Evolutionary conservation across 1,140 invertebrate genomes (phyloP), one percentile per base, ranked within the genome.

Genomic region (Hetaerina americana): DNA sequence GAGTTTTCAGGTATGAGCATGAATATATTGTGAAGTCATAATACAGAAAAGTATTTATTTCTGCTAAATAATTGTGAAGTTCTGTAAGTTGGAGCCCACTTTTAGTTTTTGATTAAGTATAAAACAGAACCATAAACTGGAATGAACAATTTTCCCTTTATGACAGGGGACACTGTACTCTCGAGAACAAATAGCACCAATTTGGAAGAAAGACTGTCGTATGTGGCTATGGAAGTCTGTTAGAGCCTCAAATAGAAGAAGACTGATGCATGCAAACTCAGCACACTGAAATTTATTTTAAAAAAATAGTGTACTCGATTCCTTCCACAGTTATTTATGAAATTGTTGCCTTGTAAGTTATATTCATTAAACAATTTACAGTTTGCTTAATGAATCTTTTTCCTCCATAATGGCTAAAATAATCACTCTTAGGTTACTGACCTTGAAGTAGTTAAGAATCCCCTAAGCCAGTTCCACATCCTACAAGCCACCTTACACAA

Each of bases 151-250:
- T 5, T 57, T n/a, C 40, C 31, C n/a, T n/a, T n/a, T n/a, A n/a
- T n/a, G n/a, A n/a, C 75, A 82, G 78, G 83, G 84, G 0, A 79
- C 72, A 0, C 78, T 73, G 66, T 79, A 85, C 73, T 78, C 79
- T 0, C 72, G 79, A 0, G 78, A 80, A 22, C 82, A 85, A 75
- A 82, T 85, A 10, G 81, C 84, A 8, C 77, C 74, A n/a, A 79
- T 78, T 5, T 89, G 86, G 87, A 88, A 88, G 76, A 88, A 89
- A 77, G 87, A 89, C 73, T 87, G 86, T 66, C 80, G 87, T 73
- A 88, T 81, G 78, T 89, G 87, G 82, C 75, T 89, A 22, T 89
- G 87, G 87, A 88, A 89, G 78, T 80, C 81, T 8, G 74, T 18
- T n/a, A 10, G 15, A 5, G 40, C 40, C 22, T 5, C 40, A 18